Evolutionary conservation across 2,797 vertebrate genomes (phyloP).

Genomic region (Pteronotus mesoamericanus): DNA sequence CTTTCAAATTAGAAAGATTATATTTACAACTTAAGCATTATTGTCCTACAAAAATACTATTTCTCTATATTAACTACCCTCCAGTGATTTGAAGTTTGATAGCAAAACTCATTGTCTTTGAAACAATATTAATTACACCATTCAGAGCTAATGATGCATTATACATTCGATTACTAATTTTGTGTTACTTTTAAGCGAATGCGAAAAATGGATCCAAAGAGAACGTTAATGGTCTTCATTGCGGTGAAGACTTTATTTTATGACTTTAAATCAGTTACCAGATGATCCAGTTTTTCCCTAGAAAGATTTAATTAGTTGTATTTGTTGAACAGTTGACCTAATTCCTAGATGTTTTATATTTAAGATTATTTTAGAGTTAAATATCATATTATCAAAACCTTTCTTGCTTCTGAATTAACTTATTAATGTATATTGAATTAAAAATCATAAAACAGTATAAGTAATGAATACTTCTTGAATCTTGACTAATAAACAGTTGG

Average conservation of each 20-base stretch:
- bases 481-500: constrained; percentile 66
- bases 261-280: constrained; percentile 50
- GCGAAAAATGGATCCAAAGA: neutral
- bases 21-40: constrained; percentile 6
- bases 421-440: constrained; percentile 77
- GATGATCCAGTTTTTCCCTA: constrained; percentile 55
- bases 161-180: neutral
- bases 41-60: neutral
- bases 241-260: neutral
- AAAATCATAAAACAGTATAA: constrained; percentile 70
- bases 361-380: constrained; percentile 80
- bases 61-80: neutral
- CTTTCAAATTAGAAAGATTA: neutral
- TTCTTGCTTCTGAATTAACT: constrained; percentile 74
- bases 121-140: neutral
- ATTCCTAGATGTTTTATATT: constrained; percentile 69
- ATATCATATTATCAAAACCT: constrained; percentile 76
- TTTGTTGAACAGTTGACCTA: constrained; percentile 65
- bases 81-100: neutral
- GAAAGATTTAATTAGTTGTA: constrained; percentile 65
- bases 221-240: neutral
- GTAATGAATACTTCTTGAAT: constrained; percentile 64
- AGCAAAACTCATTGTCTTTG: neutral
- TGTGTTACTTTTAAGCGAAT: neutral
- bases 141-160: neutral